Base-by-base conservation (phyloP, 2,888 invertebrate species). In the Nyleta sp. region DNA sequence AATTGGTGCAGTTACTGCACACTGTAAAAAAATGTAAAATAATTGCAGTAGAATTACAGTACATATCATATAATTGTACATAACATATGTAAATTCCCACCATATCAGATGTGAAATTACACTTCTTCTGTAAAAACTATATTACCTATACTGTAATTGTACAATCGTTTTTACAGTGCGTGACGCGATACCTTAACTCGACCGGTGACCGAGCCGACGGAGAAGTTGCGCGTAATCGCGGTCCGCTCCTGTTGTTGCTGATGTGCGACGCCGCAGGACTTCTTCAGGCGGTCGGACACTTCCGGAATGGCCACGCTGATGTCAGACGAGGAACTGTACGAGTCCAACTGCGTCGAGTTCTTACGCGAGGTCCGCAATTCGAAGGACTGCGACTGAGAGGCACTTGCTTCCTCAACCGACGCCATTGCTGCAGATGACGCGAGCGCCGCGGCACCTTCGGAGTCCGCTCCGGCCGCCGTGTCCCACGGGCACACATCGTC, bases 241-340 rank as follows among this genome's bases (percentile, higher is more conserved):
- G 92, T 55, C 50, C 57, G 75, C 17, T 82, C 80, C 80, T 55
- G 72, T 20, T 59, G 72, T 31, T 64, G 70, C 18, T 59, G 72
- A 24, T 64, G 70, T 17, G 93, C 93, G 78, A 95, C 91, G 24
- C 92, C 92, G 85, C 93, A 92, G 38, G 94, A 93, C 75, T 94
- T 93, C 83, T 93, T 92, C 71, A 95, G 91, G 82, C 94, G 91
- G 79, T 93, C 94, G 20, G 92, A 91, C 48, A 92, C 92, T 87
- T 92, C 93, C 76, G 91, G 88, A 22, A 91, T 87, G 46, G 92
- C 92, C 48, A 92, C 91, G 87, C 95, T 95, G 78, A 95, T 93
- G 88, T 96, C 96, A 17, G 95, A 95, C 10, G 95, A 95, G n/a
- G 95, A 95, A 86, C 94, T 94, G 85, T 94, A 94, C 13, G 95